A percentile compares a stretch with the other conserved stretches of the same genome.
phyloP scores from a whole-genome alignment of 92 coral and sea anemone species.

The Montipora capitata region DNA sequence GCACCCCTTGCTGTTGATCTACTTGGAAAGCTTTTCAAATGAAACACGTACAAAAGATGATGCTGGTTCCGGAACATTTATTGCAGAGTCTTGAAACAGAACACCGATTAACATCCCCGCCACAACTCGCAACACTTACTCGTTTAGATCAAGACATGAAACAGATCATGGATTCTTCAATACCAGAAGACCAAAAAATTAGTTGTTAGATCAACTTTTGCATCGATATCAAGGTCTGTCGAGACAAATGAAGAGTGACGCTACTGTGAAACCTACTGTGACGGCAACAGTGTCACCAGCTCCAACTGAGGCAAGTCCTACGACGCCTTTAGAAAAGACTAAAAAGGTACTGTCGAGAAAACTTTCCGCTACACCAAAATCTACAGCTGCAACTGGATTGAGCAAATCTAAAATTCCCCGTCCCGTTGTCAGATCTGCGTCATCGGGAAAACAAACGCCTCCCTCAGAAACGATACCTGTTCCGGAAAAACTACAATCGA shows the following conservation, averaged over 20 bases:
- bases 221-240: slow-evolving; percentile 17
- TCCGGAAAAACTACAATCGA: too few species aligned
- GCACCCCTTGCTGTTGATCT: slow-evolving; percentile 29
- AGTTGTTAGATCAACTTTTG: slow-evolving; percentile 12
- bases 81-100: slow-evolving; percentile 38
- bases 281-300: neutral
- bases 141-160: slow-evolving; percentile 38
- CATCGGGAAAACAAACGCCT: too few species aligned
- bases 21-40: slow-evolving; percentile 28
- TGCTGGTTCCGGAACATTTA: slow-evolving; percentile 38
- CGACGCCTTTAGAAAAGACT: neutral
- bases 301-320: neutral
- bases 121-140: slow-evolving; percentile 7
- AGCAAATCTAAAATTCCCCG: neutral
- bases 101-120: slow-evolving; percentile 26
- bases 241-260: slow-evolving; percentile 11
- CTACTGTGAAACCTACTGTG: slow-evolving; percentile 3
- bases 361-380: slow-evolving; percentile 2
- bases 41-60: slow-evolving; percentile 41
- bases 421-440: too few species aligned
- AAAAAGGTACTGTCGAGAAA: neutral
- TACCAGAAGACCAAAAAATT: slow-evolving; percentile 31
- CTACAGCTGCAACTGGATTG: neutral
- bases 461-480: too few species aligned
- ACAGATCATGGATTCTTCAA: slow-evolving; percentile 14